Conservation (phyloP, 2,113 vertebrate species). For the Perognathus longimembris region DNA sequence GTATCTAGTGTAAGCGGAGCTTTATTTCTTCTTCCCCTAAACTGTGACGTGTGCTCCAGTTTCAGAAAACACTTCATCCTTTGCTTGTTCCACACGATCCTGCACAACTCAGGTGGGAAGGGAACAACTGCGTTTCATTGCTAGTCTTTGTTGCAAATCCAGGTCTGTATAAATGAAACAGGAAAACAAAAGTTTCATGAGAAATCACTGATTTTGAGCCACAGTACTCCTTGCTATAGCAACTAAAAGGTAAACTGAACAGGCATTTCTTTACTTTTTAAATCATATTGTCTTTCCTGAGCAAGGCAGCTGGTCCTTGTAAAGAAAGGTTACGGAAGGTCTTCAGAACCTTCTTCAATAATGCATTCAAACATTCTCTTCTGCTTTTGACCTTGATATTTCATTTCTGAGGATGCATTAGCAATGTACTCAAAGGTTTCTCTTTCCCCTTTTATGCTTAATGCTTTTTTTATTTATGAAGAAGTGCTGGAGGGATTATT, state of each 20-base stretch:
- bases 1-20: background rate
- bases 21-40: background rate
- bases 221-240: slow-evolving; percentile 15
- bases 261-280: slow-evolving; percentile 57
- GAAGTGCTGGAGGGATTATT: background rate
- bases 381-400: slow-evolving; percentile 68
- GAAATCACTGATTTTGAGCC: slow-evolving; percentile 9
- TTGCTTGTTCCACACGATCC: background rate
- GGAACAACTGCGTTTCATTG: background rate
- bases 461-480: slow-evolving; percentile 34
- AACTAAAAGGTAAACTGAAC: slow-evolving; percentile 55
- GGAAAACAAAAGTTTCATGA: background rate
- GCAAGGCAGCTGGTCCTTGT: slow-evolving; percentile 44
- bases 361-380: slow-evolving; percentile 34
- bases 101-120: background rate
- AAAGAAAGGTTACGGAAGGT: slow-evolving; percentile 56
- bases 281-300: slow-evolving; percentile 33
- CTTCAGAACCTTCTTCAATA: slow-evolving; percentile 50
- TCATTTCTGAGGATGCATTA: slow-evolving; percentile 58
- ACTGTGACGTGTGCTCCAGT: background rate
- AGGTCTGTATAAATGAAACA: slow-evolving; percentile 14
- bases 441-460: slow-evolving; percentile 34
- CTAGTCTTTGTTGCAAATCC: slow-evolving; percentile 1
- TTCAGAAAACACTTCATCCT: background rate
- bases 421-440: slow-evolving; percentile 1